A percentile compares a stretch with the other conserved stretches of the same genome.
Conservation (phyloP, 2,888 invertebrate species). For the Tethea ocularis region DNA sequence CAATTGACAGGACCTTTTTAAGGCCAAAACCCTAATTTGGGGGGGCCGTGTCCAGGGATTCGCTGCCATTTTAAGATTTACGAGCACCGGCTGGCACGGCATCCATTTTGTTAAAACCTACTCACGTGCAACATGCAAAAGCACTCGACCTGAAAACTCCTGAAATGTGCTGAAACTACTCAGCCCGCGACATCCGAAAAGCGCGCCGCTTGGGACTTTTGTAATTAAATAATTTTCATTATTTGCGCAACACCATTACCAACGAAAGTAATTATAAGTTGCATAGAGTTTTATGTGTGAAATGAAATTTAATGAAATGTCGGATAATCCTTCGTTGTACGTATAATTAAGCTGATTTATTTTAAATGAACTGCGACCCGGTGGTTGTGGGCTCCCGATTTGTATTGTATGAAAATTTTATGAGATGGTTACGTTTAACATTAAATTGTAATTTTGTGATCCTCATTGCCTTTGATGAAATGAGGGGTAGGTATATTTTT, state of each 20-base stretch:
- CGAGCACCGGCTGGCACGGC: slow-evolving; percentile 48
- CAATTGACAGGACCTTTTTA: slow-evolving; percentile 35
- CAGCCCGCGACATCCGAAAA: slow-evolving; percentile 40
- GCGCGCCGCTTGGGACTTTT: slow-evolving; percentile 35
- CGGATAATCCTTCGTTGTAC: slow-evolving; percentile 27
- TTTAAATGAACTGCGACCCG: slow-evolving; percentile 15
- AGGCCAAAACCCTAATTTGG: slow-evolving; percentile 22
- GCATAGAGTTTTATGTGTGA: slow-evolving; percentile 14
- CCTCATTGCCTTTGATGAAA: background rate
- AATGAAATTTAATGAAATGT: slow-evolving; percentile 33
- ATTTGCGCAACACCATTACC: slow-evolving; percentile 30
- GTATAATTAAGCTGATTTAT: slow-evolving; percentile 38
- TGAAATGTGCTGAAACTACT: slow-evolving; percentile 58
- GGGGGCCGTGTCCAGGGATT: slow-evolving; percentile 56
- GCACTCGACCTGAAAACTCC: slow-evolving; percentile 66
- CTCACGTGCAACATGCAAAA: slow-evolving; percentile 72
- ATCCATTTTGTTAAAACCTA: slow-evolving; percentile 69
- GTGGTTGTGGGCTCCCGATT: slow-evolving; percentile 16
- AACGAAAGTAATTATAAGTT: slow-evolving; percentile 10
- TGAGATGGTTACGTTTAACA: background rate
- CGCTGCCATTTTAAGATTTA: slow-evolving; percentile 68
- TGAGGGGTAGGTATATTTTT: background rate
- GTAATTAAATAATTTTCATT: slow-evolving; percentile 59
- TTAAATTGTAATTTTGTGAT: background rate
- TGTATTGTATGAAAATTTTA: slow-evolving; percentile 22